A percentile compares a stretch with the other conserved stretches of the same genome.
Conservation (phyloP, 2,113 vertebrate species). For the Lamprotornis superbus region DNA sequence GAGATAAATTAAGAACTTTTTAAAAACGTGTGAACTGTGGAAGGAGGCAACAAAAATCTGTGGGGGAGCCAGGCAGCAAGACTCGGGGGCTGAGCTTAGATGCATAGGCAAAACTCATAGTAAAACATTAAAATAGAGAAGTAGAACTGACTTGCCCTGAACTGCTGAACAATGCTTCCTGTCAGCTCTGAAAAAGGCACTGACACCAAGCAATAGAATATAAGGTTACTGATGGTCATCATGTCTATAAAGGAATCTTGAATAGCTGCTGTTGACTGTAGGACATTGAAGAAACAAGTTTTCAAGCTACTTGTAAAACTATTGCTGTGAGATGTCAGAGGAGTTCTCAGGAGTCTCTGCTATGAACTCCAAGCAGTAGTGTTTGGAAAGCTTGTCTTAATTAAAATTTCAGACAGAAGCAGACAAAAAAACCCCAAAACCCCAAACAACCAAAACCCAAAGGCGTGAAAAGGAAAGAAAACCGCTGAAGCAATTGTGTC, state of each 20-base stretch:
- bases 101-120: neutral
- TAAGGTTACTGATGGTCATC: neutral
- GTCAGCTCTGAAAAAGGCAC: neutral
- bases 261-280: neutral
- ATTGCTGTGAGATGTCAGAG: neutral
- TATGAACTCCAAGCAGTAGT: neutral
- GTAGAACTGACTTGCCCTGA: neutral
- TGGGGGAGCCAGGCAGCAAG: neutral
- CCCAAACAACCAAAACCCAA: neutral
- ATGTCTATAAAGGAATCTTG: neutral
- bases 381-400: conserved; percentile 11
- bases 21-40: neutral
- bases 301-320: neutral
- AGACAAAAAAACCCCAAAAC: neutral
- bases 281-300: neutral
- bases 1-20: neutral
- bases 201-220: neutral
- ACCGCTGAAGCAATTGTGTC: neutral
- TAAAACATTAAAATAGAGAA: conserved; percentile 1
- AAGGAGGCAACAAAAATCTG: neutral
- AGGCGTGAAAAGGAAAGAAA: neutral
- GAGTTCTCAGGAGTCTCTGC: neutral
- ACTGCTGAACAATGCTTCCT: conserved; percentile 25
- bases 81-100: neutral
- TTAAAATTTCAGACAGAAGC: conserved; percentile 26